Evolutionary conservation across 2,113 vertebrate species (phyloP), one percentile per base, ranked within the genome.

Genomic region (Phyllopteryx taeniolatus): DNA sequence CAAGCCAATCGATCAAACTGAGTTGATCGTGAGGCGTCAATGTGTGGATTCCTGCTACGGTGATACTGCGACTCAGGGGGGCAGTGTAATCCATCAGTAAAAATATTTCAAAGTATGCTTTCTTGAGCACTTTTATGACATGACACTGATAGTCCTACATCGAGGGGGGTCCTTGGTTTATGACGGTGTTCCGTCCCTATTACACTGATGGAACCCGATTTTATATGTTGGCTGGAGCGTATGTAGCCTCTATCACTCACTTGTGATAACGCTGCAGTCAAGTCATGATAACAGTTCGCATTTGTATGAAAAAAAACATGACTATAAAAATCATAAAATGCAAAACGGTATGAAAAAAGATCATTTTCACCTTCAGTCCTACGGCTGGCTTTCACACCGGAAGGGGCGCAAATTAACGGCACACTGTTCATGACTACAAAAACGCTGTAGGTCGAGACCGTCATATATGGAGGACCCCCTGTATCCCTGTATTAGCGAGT

Each of bases 11-110:
- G 56, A 14, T 22, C 39, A 12, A 43, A 15, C 4, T 60, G 60
- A 74, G 71, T 65, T 46, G 42, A 13, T 78, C 71, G 77, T 68
- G 76, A 79, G 71, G 74, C 81, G 46, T 80, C 17, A 17, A 31
- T 54, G 0, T 78, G 79, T 68, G 86, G 71, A 72, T 54, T 76
- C 67, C 51, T 79, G 70, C 81, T 84, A 63, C 77, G 78, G 74
- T 71, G 39, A 78, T 67, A 80, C 51, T 20, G 64, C 10, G 19
- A 13, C 20, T 76, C 65, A 74, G 53, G 67, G 88, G 87, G 85
- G 88, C 85, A 89, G 87, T 72, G 68, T 68, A 56, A 76, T 72
- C 75, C 77, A 76, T 44, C n/a, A 15, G n/a, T 42, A 27, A 27
- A 22, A 27, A 22, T 5, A 60, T 7, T 60, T 6, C 31, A 60